Percentiles rank a stretch among this genome's conserved stretches.
These are phyloP conservation scores for Phalloptychus januarius DNA, from an alignment of 2,797 vertebrate species.

Conservation along the genomic window DNA sequence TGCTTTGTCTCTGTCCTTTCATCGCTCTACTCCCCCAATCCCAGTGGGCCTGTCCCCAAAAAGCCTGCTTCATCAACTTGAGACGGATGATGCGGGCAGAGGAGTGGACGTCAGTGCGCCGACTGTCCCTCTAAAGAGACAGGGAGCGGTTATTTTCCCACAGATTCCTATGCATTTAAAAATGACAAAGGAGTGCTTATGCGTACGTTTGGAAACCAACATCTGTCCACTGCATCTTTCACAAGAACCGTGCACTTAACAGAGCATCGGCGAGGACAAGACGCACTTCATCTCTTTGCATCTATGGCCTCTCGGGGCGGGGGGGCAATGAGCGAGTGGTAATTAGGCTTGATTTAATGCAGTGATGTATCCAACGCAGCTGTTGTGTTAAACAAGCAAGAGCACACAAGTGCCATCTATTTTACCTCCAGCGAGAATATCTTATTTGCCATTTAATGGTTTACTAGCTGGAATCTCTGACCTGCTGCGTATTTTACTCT, in stretches of 20 bases:
- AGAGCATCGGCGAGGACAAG: slow-evolving; percentile 17
- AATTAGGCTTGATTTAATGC: slow-evolving; percentile 75
- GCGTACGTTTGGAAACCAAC: slow-evolving; percentile 13
- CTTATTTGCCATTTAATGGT: slow-evolving; percentile 44
- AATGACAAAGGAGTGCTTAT: slow-evolving; percentile 13
- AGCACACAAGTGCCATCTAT: slow-evolving; percentile 45
- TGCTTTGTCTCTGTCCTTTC: slow-evolving; percentile 27
- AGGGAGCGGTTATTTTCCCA: slow-evolving; percentile 51
- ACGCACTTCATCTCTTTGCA: slow-evolving; percentile 15
- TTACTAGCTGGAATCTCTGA: slow-evolving; percentile 40
- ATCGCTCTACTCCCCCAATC: slow-evolving; percentile 60
- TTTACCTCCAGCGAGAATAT: slow-evolving; percentile 65
- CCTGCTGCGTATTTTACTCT: slow-evolving; percentile 43
- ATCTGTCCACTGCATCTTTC: slow-evolving; percentile 25
- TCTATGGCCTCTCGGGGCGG: slow-evolving; percentile 53
- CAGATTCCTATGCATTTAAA: slow-evolving; percentile 10
- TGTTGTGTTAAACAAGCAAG: slow-evolving; percentile 62
- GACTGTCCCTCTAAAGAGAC: slow-evolving; percentile 69
- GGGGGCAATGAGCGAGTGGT: slow-evolving; percentile 64
- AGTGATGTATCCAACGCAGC: slow-evolving; percentile 67
- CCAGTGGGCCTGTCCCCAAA: slow-evolving; percentile 71
- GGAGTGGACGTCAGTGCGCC: slow-evolving; percentile 57
- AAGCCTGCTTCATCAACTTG: slow-evolving; percentile 63
- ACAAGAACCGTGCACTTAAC: slow-evolving; percentile 7
- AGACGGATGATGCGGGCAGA: slow-evolving; percentile 55